Base-by-base conservation (phyloP, 1,140 invertebrate genomes). In the Dendrolimus kikuchii region DNA sequence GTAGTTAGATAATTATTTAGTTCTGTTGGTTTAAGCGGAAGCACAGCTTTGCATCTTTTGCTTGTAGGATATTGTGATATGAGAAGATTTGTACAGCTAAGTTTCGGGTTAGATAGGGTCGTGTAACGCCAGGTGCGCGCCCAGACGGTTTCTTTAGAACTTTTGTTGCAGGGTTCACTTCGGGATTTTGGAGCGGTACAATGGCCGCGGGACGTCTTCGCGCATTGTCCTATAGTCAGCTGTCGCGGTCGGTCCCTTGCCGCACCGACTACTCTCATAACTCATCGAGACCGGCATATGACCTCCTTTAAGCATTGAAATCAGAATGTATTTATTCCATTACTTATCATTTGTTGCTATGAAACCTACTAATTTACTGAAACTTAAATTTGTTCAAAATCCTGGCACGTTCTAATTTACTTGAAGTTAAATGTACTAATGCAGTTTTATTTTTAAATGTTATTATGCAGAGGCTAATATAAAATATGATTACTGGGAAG, bases 131-230 rank as follows among this genome's bases (percentile, higher is more conserved):
- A 85, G 81, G 81, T 85, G 81, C 71, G 76, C 58, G 55, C 62
- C 60, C 72, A 75, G 77, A 77, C 77, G 71, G 51, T 60, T 49
- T 50, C 68, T 68, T 77, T 77, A 60, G 60, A 59, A 62, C 67
- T 64, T 75, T 76, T 81, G 72, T 77, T 56, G 64, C 51, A 55
- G 49, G 62, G 51, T 55, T 52, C 69, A 62, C 66, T 69, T 64
- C 65, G 54, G 63, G 55, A 55, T 62, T 59, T 58, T 66, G 62
- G 63, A 63, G 66, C 62, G 49, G 50, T 59, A 83, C 82, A 86
- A 86, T 75, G 64, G 72, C 71, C 68, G 67, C 78, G 78, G 75
- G 78, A 79, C 78, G 78, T 86, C 82, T 86, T 86, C 81, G 67
- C 59, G 71, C 53, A 78, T 83, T 86, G 78, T 83, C 66, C 71